A percentile compares a stretch with the other conserved stretches of the same genome.
Conservation (phyloP, 1,140 invertebrate species). For the Papilio helenus region DNA sequence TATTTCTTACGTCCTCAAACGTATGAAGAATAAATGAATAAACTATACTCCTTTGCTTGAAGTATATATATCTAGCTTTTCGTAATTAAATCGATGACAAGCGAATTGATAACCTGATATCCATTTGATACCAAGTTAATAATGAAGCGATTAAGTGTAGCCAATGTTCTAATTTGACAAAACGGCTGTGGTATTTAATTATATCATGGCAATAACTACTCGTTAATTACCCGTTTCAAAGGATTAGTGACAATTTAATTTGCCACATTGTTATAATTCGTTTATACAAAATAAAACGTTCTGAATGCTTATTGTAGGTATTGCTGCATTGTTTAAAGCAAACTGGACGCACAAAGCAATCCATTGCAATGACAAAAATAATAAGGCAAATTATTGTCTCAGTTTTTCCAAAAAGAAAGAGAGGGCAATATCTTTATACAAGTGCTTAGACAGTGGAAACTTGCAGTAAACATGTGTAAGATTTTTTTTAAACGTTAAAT, state of each 20-base stretch:
- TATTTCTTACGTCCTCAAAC: not conserved
- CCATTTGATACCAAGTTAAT: not conserved
- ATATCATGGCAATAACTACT: not conserved
- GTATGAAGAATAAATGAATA: not conserved
- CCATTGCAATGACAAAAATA: not conserved
- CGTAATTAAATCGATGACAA: not conserved
- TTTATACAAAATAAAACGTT: not conserved
- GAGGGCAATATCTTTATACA: not conserved
- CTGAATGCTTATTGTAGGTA: not conserved
- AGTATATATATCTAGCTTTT: not conserved
- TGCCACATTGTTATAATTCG: not conserved
- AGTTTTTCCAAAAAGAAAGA: not conserved
- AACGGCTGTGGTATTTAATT: slow-evolving; percentile 12
- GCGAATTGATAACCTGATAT: not conserved
- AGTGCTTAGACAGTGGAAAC: not conserved
- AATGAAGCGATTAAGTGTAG: not conserved
- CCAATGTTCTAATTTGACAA: slow-evolving; percentile 19
- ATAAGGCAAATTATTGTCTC: not conserved
- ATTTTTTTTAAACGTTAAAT: slow-evolving; percentile 41
- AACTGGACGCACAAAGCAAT: not conserved
- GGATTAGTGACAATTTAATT: slow-evolving; percentile 11
- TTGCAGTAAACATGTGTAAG: not conserved
- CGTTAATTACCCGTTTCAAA: slow-evolving; percentile 11
- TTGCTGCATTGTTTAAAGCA: not conserved
- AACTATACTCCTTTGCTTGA: not conserved